These are phyloP conservation scores for Turnix velox DNA, from an alignment of 2,113 vertebrate genomes.

Conservation along the genomic window DNA sequence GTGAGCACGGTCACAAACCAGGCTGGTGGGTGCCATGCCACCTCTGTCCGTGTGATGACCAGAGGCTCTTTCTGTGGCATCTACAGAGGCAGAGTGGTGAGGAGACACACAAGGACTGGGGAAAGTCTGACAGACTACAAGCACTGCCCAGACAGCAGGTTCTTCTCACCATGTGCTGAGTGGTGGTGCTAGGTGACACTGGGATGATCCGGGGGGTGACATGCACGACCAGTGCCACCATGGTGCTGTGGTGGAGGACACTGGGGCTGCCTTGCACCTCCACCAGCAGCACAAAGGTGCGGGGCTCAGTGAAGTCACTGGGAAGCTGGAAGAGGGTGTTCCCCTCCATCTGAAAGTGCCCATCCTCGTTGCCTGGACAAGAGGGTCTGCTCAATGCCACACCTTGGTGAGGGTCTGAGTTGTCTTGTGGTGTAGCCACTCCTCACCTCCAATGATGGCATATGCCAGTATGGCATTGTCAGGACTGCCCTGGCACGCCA, in stretches of 20 bases:
- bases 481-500: conserved; percentile 48
- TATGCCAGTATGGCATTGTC: neutral
- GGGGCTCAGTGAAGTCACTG: neutral
- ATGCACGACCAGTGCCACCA: conserved; percentile 64
- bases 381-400: neutral
- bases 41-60: neutral
- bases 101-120: rapidly evolving
- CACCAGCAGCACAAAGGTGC: conserved; percentile 63
- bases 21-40: conserved; percentile 62
- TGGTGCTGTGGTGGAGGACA: conserved; percentile 25
- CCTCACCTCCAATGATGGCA: conserved; percentile 63
- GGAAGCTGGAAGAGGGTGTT: neutral
- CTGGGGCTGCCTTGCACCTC: conserved; percentile 6
- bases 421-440: rapidly evolving
- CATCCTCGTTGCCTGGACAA: conserved; percentile 62
- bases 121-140: rapidly evolving
- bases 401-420: rapidly evolving
- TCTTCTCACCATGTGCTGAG: conserved; percentile 46
- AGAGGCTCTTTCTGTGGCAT: neutral
- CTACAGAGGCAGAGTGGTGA: neutral
- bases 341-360: conserved; percentile 59
- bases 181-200: neutral
- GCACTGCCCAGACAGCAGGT: rapidly evolving
- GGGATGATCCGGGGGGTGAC: conserved; percentile 49
- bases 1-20: conserved; percentile 78